Base-by-base conservation (phyloP, 2,888 invertebrate species). In the Sarcophaga rosellei region DNA sequence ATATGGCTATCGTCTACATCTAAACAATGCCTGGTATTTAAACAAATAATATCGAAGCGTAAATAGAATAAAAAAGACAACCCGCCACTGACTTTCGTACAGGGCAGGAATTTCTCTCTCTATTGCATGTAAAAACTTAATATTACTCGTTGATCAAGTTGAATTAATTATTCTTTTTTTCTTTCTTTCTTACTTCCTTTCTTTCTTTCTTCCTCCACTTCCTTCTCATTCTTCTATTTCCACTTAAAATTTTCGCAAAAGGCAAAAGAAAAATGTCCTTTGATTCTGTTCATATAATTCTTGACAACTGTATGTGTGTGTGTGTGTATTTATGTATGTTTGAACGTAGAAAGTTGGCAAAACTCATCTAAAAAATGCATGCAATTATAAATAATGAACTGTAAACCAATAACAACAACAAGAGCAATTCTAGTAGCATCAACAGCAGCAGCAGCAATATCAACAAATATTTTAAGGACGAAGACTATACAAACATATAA, bases 341-440 rank as follows among this genome's bases (percentile, higher is more conserved):
- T 12, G 65, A 68, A 68, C 74, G 70, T 4, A 44, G 69, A 84
- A 82, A 77, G 68, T 81, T 81, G 12, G 45, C 23, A 78, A 89
- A 91, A 91, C 90, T 90, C 90, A 74, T 85, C 89, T 89, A 89
- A 90, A 91, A 92, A 91, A 89, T 91, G 91, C 92, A 91, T 92
- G 91, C 90, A 91, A 91, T 91, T 92, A 91, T 90, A 91, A 91
- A 91, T 91, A 91, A 91, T 92, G 90, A 91, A 90, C 90, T 89
- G 88, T 80, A 74, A 79, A 75, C 63, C 73, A 62, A 59, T 63
- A 78, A 65, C 65, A 79, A 79, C 59, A 78, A 20, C 15, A 72
- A 61, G 20, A 61, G 20, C 11, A 23, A 72, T 20, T 53, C 53
- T 53, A 12, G 53, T 17, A 53, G 17, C 53, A 53, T 53, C 53